Percentiles rank a stretch among this genome's conserved stretches.
phyloP scores from a whole-genome alignment of 2,888 invertebrate species.

The Limnephilus lunatus region DNA sequence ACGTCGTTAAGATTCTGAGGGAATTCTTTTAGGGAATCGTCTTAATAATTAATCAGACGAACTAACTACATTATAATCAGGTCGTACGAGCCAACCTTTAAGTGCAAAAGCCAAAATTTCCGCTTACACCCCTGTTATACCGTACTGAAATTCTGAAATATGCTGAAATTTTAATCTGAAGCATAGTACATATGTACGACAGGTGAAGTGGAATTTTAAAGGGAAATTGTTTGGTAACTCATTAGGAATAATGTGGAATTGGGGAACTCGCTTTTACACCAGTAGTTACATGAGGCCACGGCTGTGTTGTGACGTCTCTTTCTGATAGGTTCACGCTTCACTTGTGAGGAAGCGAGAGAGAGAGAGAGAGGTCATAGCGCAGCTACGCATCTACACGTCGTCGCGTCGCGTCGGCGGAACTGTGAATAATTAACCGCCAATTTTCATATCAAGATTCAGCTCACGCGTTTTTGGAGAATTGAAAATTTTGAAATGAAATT shows the following conservation, averaged over 20 bases:
- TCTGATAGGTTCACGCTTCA: not conserved
- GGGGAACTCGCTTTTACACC: not conserved
- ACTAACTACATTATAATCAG: not conserved
- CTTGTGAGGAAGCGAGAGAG: not conserved
- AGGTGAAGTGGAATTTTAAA: slow-evolving; percentile 4
- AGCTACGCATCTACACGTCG: not conserved
- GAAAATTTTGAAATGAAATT: not conserved
- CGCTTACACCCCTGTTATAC: not conserved
- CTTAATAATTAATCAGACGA: no score
- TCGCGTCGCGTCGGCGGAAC: not conserved
- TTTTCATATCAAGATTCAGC: not conserved
- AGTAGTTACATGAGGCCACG: not conserved
- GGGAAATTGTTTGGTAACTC: slow-evolving; percentile 4
- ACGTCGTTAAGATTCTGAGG: no score
- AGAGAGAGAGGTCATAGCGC: not conserved
- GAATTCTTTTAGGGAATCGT: no score
- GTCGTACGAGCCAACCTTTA: not conserved
- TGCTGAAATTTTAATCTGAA: not conserved
- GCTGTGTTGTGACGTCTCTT: not conserved
- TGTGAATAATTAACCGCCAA: not conserved
- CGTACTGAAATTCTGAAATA: not conserved
- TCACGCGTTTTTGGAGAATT: not conserved
- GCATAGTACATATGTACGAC: not conserved
- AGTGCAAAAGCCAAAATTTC: slow-evolving; percentile 17
- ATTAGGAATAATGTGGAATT: not conserved